phyloP scores from a whole-genome alignment of 2,113 vertebrate species.

The Caretta caretta region DNA sequence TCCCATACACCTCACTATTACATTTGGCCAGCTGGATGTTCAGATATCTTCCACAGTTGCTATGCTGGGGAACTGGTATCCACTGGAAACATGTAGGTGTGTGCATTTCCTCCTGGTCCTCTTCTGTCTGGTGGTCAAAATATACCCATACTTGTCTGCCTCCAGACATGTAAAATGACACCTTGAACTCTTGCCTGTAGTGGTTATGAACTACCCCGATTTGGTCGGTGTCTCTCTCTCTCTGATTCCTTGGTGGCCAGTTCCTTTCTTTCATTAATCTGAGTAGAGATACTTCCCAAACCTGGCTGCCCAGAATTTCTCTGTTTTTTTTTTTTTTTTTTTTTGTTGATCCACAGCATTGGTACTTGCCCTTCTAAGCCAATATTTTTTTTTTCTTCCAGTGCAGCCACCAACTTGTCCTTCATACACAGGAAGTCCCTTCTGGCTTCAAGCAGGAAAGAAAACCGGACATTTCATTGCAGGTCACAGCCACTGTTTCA shows the following conservation, averaged over 20 bases:
- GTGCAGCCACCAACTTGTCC: neutral
- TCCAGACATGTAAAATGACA: neutral
- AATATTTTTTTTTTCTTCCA: neutral
- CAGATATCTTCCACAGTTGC: no score
- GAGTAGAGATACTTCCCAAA: no score
- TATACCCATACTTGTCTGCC: neutral
- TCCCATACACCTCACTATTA: no score
- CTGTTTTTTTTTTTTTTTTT: no score
- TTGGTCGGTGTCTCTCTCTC: neutral
- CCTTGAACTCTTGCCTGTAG: neutral
- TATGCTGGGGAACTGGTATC: no score
- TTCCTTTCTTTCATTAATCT: no score
- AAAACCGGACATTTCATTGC: neutral
- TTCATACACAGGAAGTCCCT: neutral
- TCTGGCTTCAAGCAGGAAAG: neutral
- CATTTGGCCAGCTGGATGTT: no score
- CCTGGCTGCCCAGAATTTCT: no score
- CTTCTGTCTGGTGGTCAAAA: neutral
- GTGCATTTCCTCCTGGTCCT: neutral
- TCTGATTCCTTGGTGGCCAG: no score
- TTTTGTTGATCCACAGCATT: no score
- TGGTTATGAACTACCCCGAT: neutral
- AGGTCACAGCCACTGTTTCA: neutral
- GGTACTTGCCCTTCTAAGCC: neutral
- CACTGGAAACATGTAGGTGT: no score